These are phyloP conservation scores for Cheilosia urbana DNA, from an alignment of 2,888 invertebrate species.

Conservation along the genomic window DNA sequence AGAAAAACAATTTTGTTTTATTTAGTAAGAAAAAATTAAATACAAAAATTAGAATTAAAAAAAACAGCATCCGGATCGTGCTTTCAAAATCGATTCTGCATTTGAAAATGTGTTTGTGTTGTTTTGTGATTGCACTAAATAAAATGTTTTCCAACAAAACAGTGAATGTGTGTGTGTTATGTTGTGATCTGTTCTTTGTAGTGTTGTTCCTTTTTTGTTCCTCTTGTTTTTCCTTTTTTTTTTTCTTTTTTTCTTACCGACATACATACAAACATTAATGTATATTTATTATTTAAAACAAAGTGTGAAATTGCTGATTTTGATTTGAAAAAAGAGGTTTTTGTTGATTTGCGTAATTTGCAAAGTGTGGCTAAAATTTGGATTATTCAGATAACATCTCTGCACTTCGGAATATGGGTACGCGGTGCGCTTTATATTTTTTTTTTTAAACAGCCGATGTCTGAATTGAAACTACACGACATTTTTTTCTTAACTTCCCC, in stretches of 20 bases:
- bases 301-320: slow-evolving; percentile 53
- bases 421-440: too few relatives aligned
- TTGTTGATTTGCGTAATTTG: too few relatives aligned
- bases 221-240: slow-evolving; percentile 3
- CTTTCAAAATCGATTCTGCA: slow-evolving; percentile 54
- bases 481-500: too few relatives aligned
- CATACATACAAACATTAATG: slow-evolving; percentile 40
- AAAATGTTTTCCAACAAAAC: slow-evolving; percentile 19
- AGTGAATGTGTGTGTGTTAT: slow-evolving; percentile 66
- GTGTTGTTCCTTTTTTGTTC: slow-evolving; percentile 24
- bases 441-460: too few relatives aligned
- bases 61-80: slow-evolving; percentile 29
- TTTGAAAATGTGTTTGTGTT: slow-evolving; percentile 58
- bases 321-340: not conserved
- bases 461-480: too few relatives aligned
- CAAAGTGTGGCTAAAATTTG: too few relatives aligned
- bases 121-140: slow-evolving; percentile 64
- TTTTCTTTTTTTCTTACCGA: slow-evolving; percentile 27
- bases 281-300: not conserved
- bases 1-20: slow-evolving; percentile 37
- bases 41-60: slow-evolving; percentile 14
- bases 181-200: slow-evolving; percentile 56
- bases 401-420: too few relatives aligned
- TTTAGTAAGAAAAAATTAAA: slow-evolving; percentile 14
- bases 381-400: too few relatives aligned